Conservation (phyloP, 2,797 vertebrate species). For the Sciurus vulgaris region DNA sequence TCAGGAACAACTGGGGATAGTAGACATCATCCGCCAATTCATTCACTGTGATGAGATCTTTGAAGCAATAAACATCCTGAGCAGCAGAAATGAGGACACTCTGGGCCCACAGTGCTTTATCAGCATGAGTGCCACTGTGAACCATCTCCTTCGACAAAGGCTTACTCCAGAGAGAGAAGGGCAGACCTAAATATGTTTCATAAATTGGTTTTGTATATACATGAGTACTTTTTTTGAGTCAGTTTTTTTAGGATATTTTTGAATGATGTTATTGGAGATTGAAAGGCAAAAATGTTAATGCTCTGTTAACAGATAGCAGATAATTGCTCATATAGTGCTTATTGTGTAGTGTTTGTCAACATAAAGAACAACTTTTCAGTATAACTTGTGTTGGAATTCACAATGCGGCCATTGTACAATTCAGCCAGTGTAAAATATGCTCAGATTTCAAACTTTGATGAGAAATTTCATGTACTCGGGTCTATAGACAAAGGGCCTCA, state of each 20-base stretch:
- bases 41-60: constrained; percentile 91
- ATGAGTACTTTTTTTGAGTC: constrained; percentile 38
- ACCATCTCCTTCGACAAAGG: constrained; percentile 95
- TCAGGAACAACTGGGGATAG: constrained; percentile 90
- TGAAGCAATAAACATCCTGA: constrained; percentile 93
- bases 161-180: constrained; percentile 94
- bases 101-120: constrained; percentile 91
- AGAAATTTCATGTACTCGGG: constrained; percentile 59
- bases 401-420: constrained; percentile 33
- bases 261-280: neutral
- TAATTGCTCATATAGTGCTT: constrained; percentile 31
- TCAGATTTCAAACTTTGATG: constrained; percentile 73
- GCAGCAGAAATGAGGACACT: constrained; percentile 95
- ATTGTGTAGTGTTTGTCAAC: constrained; percentile 50
- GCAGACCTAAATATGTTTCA: constrained; percentile 79
- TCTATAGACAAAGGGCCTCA: constrained; percentile 43
- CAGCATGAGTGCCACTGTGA: constrained; percentile 92
- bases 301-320: constrained; percentile 49
- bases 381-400: constrained; percentile 10
- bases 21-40: constrained; percentile 93
- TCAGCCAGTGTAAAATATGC: constrained; percentile 42
- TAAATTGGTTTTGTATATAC: constrained; percentile 25
- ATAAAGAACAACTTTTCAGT: constrained; percentile 56
- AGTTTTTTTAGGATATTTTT: constrained; percentile 1
- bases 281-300: constrained; percentile 54